These are phyloP conservation scores for Alexandromys oeconomus DNA, from an alignment of 2,797 vertebrate species.

Conservation along the genomic window DNA sequence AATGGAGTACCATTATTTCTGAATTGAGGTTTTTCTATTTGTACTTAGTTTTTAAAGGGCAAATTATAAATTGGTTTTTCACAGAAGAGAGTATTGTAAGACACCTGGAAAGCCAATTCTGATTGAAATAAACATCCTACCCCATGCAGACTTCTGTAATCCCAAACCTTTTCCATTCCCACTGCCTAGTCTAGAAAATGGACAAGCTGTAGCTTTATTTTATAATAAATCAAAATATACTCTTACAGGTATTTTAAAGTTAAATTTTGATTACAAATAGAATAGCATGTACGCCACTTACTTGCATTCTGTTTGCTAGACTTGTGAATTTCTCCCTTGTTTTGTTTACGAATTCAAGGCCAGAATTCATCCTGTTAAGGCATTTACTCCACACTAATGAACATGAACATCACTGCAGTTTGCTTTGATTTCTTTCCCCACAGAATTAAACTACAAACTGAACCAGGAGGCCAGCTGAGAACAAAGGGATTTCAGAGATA, in stretches of 20 bases:
- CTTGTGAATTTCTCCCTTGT: not conserved
- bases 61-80: conserved; percentile 18
- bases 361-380: conserved; percentile 66
- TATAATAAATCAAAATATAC: not conserved
- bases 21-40: not conserved
- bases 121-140: not conserved
- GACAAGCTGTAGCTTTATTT: not conserved
- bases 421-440: conserved; percentile 63
- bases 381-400: conserved; percentile 68
- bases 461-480: not conserved
- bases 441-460: conserved; percentile 13
- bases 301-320: conserved; percentile 6
- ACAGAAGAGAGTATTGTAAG: not conserved
- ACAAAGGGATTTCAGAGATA: not conserved
- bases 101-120: conserved; percentile 4
- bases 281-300: not conserved
- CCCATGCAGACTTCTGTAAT: not conserved
- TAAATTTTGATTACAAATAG: not conserved
- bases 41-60: not conserved
- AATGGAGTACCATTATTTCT: conserved; percentile 30
- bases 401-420: not conserved
- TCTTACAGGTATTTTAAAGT: not conserved
- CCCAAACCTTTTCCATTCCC: not conserved
- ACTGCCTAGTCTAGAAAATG: not conserved
- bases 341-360: conserved; percentile 69